phyloP scores from a whole-genome alignment of 2,113 vertebrate genomes.

The Anser brachyrhynchus region DNA sequence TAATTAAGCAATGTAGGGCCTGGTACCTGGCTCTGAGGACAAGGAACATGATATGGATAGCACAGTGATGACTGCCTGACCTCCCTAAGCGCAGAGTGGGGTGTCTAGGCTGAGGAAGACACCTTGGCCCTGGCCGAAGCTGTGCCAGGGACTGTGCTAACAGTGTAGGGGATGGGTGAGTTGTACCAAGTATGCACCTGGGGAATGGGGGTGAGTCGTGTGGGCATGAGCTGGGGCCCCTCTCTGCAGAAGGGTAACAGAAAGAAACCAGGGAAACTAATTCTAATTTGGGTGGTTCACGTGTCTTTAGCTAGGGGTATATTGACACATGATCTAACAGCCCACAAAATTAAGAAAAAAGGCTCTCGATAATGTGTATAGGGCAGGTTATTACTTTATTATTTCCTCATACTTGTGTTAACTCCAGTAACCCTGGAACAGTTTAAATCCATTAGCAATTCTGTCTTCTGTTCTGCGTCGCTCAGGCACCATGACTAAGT shows the following conservation, averaged over 20 bases:
- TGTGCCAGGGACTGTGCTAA: background rate
- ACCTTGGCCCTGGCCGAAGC: background rate
- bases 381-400: background rate
- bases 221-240: background rate
- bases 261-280: background rate
- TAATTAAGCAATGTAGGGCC: background rate
- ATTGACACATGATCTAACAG: background rate
- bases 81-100: background rate
- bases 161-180: rapidly evolving
- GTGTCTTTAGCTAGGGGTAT: background rate
- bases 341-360: background rate
- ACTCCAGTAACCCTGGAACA: background rate
- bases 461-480: background rate
- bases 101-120: background rate
- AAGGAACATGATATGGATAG: rapidly evolving
- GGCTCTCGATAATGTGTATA: background rate
- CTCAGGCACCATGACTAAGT: background rate
- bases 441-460: background rate
- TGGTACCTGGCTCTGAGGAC: background rate
- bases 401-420: background rate
- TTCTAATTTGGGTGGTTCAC: background rate
- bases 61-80: background rate
- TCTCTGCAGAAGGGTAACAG: background rate
- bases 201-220: rapidly evolving
- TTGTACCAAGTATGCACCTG: background rate